These are phyloP conservation scores for Thermophis baileyi DNA, from an alignment of 2,113 vertebrate species.

Conservation along the genomic window DNA sequence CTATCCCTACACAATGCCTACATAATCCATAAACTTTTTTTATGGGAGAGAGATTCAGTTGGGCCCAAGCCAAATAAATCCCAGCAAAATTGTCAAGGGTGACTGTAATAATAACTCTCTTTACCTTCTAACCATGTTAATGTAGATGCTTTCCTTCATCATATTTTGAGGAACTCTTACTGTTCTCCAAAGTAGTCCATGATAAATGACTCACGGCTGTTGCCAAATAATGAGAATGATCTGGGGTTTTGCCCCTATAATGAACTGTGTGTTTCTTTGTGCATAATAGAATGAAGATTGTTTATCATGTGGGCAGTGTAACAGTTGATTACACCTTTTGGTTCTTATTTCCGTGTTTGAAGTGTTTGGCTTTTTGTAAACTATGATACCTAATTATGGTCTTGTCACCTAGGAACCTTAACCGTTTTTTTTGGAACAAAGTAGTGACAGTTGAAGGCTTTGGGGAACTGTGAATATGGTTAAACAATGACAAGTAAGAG, in stretches of 20 bases:
- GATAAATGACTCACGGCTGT: neutral
- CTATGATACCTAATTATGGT: neutral
- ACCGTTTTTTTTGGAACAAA: conserved; percentile 12
- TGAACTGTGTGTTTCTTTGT: conserved; percentile 7
- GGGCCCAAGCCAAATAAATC: neutral
- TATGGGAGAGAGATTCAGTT: neutral
- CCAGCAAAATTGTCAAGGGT: neutral
- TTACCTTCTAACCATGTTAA: neutral
- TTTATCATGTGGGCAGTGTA: neutral
- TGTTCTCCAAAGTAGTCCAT: neutral
- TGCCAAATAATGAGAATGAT: conserved; percentile 2
- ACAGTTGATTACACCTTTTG: neutral
- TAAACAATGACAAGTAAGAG: neutral
- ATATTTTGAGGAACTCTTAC: neutral
- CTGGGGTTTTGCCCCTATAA: neutral
- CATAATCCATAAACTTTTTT: neutral
- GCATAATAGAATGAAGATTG: neutral
- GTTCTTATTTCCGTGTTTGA: conserved; percentile 8
- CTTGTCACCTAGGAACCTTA: neutral
- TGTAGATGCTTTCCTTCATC: neutral
- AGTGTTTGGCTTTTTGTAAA: neutral
- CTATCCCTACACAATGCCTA: neutral
- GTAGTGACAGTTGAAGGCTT: conserved; percentile 18
- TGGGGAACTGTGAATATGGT: neutral
- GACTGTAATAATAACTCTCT: too few species aligned